These are phyloP conservation scores for Choristoneura rosaceana DNA, from an alignment of 2,888 invertebrate genomes.

Conservation along the genomic window DNA sequence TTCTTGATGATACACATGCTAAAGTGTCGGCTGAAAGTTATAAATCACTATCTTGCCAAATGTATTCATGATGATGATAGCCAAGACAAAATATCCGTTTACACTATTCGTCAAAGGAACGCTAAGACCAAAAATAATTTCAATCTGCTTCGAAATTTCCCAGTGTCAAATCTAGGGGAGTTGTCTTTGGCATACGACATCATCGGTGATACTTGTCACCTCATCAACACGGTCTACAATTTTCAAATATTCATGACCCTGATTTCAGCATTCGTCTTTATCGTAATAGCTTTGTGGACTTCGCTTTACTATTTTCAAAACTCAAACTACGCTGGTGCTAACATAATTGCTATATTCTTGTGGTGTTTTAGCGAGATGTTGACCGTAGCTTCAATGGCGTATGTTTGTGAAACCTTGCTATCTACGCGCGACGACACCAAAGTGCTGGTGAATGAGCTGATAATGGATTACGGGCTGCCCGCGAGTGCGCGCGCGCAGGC, in stretches of 20 bases:
- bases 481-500: constrained; percentile 64
- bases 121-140: constrained; percentile 45
- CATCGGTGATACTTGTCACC: constrained; percentile 58
- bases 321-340: constrained; percentile 46
- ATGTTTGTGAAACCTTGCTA: constrained; percentile 60
- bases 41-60: constrained; percentile 58
- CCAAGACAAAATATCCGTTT: constrained; percentile 25
- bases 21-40: constrained; percentile 53
- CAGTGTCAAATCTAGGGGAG: constrained; percentile 56
- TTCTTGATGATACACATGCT: constrained; percentile 60
- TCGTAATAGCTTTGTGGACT: constrained; percentile 66
- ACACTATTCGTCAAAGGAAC: constrained; percentile 43
- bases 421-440: constrained; percentile 59
- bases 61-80: constrained; percentile 48
- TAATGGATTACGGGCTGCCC: constrained; percentile 69
- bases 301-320: constrained; percentile 58
- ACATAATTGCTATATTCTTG: constrained; percentile 54
- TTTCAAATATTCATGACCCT: constrained; percentile 68
- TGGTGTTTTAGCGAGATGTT: constrained; percentile 58
- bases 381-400: constrained; percentile 58
- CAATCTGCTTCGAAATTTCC: constrained; percentile 54
- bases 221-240: constrained; percentile 65
- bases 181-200: constrained; percentile 60
- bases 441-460: constrained; percentile 64
- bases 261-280: constrained; percentile 62